Percentiles rank a stretch among this genome's conserved stretches.
phyloP scores from a whole-genome alignment of 2,888 invertebrate genomes.

The Pandemis cinnamomeana region DNA sequence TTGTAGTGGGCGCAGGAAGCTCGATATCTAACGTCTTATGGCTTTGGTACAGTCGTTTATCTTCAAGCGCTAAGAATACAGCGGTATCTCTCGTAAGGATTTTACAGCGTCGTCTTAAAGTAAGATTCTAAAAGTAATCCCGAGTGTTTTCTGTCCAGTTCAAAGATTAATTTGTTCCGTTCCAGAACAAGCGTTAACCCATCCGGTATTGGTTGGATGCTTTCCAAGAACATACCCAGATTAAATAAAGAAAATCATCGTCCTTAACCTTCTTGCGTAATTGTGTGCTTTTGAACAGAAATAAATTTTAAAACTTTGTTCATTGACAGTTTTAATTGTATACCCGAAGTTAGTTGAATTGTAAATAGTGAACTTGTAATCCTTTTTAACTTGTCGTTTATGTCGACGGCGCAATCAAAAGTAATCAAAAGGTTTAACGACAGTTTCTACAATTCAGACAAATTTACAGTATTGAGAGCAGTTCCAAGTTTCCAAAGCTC shows the following conservation, averaged over 20 bases:
- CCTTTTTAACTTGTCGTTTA: not conserved
- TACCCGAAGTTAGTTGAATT: not conserved
- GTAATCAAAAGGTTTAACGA: not conserved
- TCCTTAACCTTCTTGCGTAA: constrained; percentile 9
- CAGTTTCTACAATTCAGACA: too few relatives aligned
- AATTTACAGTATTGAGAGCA: not conserved
- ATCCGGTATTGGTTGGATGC: constrained; percentile 59
- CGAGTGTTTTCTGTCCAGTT: constrained; percentile 48
- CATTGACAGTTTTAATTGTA: not conserved
- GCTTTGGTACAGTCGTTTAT: constrained; percentile 1
- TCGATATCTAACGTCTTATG: not conserved
- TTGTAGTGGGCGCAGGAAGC: not conserved
- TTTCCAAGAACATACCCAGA: constrained; percentile 52
- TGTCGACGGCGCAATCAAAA: not conserved
- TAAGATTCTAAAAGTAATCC: constrained; percentile 44
- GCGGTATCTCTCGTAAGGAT: constrained; percentile 8
- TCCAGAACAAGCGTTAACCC: constrained; percentile 57
- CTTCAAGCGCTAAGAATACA: constrained; percentile 7
- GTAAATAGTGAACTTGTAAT: not conserved
- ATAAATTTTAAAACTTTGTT: not conserved
- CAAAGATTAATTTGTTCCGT: constrained; percentile 60
- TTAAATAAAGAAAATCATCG: constrained; percentile 20
- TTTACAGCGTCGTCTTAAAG: constrained; percentile 30
- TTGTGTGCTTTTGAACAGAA: constrained; percentile 13
- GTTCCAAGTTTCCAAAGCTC: too few relatives aligned